A percentile compares a stretch with the other conserved stretches of the same genome.
Conservation (phyloP, 2,888 invertebrate species). For the Stenichneumon culpator region DNA sequence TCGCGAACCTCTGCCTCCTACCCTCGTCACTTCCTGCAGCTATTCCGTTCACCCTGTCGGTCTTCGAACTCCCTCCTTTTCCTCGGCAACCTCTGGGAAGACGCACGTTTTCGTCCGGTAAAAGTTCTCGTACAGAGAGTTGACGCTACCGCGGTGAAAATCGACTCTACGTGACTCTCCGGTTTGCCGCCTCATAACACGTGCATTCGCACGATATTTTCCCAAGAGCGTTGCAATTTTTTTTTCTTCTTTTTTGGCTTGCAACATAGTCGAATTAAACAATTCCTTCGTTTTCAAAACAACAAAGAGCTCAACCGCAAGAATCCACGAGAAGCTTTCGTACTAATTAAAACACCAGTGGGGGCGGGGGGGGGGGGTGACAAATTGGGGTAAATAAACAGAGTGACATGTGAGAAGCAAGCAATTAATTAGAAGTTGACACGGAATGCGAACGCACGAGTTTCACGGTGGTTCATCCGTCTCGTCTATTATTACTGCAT, state of each 20-base stretch:
- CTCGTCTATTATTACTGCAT: constrained; percentile 24
- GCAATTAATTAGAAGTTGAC: constrained; percentile 49
- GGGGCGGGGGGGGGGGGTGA: background rate
- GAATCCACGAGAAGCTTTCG: no score
- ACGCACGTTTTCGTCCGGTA: constrained; percentile 73
- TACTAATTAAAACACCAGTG: background rate
- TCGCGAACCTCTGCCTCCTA: constrained; percentile 9
- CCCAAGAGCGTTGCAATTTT: background rate
- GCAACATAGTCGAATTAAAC: background rate
- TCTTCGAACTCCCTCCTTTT: background rate
- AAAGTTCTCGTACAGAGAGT: constrained; percentile 71
- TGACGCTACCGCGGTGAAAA: constrained; percentile 72
- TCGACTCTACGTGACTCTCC: constrained; percentile 77
- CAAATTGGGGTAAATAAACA: constrained; percentile 21
- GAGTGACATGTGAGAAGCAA: constrained; percentile 33
- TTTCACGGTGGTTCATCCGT: constrained; percentile 16
- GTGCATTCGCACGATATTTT: background rate
- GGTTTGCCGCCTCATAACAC: constrained; percentile 60
- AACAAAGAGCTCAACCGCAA: background rate
- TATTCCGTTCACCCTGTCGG: constrained; percentile 38
- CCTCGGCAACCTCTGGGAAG: constrained; percentile 46
- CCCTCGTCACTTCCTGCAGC: constrained; percentile 10
- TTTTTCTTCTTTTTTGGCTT: background rate
- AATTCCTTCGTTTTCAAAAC: background rate
- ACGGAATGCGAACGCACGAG: background rate